A percentile compares a stretch with the other conserved stretches of the same genome.
These are phyloP conservation scores for Craseonycteris thonglongyai DNA, from an alignment of 2,113 vertebrate genomes.

Conservation along the genomic window DNA sequence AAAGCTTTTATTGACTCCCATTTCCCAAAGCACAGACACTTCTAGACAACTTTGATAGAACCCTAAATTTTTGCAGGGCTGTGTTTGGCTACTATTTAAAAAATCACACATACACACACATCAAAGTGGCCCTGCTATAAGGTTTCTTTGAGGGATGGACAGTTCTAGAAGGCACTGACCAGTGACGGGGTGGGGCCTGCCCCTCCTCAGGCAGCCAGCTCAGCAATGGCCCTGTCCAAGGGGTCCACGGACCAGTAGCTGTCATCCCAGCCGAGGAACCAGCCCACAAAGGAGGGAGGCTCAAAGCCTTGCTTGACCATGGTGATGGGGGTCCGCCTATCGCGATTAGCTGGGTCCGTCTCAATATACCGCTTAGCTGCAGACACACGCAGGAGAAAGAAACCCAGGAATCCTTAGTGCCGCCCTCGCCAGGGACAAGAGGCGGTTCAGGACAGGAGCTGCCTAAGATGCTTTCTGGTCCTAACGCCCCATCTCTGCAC, in stretches of 20 bases:
- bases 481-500: background rate
- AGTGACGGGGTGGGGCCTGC: conserved; percentile 47
- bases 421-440: background rate
- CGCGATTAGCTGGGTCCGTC: conserved; percentile 90
- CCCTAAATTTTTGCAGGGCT: conserved; percentile 73
- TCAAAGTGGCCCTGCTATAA: background rate
- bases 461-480: background rate
- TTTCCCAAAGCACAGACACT: conserved; percentile 73
- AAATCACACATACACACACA: background rate
- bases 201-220: conserved; percentile 83
- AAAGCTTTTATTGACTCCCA: conserved; percentile 81
- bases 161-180: conserved; percentile 70
- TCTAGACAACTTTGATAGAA: conserved; percentile 45
- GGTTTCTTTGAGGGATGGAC: conserved; percentile 61
- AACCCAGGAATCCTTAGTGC: background rate
- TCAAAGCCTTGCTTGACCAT: conserved; percentile 91
- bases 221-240: conserved; percentile 89
- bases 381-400: background rate
- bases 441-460: background rate
- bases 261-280: conserved; percentile 97
- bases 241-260: conserved; percentile 94
- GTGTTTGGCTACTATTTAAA: conserved; percentile 73
- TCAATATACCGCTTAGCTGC: conserved; percentile 93
- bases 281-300: conserved; percentile 95
- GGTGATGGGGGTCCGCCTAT: conserved; percentile 87